These are phyloP conservation scores for Nibea coibor DNA, from an alignment of 2,113 vertebrate genomes.

Conservation along the genomic window DNA sequence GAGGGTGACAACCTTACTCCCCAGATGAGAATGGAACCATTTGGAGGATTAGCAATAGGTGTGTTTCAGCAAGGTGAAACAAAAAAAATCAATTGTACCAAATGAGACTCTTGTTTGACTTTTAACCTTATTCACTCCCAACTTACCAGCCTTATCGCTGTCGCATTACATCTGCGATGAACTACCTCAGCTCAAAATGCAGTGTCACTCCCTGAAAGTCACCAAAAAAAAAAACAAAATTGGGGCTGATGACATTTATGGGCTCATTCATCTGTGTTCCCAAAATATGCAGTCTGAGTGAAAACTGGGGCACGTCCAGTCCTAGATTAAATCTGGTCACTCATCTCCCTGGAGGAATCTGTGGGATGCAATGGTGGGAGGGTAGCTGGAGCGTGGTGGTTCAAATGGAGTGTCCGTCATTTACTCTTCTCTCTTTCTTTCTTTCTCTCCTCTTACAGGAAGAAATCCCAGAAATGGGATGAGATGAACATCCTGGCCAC, in stretches of 20 bases:
- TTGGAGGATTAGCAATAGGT: conserved; percentile 22
- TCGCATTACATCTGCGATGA: neutral
- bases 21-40: conserved; percentile 31
- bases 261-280: conserved; percentile 31
- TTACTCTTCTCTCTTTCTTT: conserved; percentile 1
- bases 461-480: conserved; percentile 99
- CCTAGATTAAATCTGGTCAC: conserved; percentile 54
- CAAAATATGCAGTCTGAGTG: conserved; percentile 52
- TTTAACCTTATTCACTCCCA: conserved; percentile 28
- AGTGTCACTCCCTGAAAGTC: conserved; percentile 17
- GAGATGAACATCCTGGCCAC: conserved; percentile 99
- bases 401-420: conserved; percentile 8
- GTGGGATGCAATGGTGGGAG: neutral
- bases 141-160: neutral
- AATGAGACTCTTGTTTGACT: conserved; percentile 17
- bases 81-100: conserved; percentile 9
- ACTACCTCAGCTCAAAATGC: conserved; percentile 24
- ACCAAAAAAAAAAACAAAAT: neutral
- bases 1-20: conserved; percentile 28
- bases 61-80: neutral
- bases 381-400: conserved; percentile 5
- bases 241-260: conserved; percentile 11
- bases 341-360: conserved; percentile 28
- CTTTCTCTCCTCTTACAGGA: conserved; percentile 83
- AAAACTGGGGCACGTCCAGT: conserved; percentile 65